A percentile compares a stretch with the other conserved stretches of the same genome.
phyloP scores from a whole-genome alignment of 2,113 vertebrate species.

The Colius striatus region DNA sequence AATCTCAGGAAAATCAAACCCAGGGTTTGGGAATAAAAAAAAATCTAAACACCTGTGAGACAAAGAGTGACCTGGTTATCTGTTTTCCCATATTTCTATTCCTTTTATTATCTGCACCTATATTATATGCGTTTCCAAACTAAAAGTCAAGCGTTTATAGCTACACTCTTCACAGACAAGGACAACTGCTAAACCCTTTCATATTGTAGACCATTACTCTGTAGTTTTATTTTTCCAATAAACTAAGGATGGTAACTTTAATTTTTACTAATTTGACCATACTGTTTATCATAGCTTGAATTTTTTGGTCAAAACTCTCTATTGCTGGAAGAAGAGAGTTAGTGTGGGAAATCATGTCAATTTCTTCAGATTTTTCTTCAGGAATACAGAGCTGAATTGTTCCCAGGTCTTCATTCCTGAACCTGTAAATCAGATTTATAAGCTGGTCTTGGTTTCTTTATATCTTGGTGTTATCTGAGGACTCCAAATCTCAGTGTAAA shows the following conservation, averaged over 20 bases:
- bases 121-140: neutral
- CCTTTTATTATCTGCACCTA: neutral
- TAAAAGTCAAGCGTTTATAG: neutral
- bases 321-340: neutral
- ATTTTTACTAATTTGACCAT: neutral
- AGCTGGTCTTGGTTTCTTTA: neutral
- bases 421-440: neutral
- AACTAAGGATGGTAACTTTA: neutral
- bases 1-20: neutral
- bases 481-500: neutral
- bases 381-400: neutral
- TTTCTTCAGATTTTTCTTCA: neutral
- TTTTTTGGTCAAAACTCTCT: neutral
- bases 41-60: fast-evolving
- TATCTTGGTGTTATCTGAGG: neutral
- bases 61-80: neutral
- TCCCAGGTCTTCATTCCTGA: neutral
- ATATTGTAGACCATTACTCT: neutral
- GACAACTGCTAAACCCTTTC: neutral
- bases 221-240: neutral
- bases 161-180: neutral
- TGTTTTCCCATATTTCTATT: neutral
- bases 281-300: neutral
- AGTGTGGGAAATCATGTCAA: neutral
- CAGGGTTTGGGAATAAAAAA: neutral